A percentile compares a stretch with the other conserved stretches of the same genome.
Evolutionary conservation across 1,140 invertebrate genomes (phyloP).

Genomic region (Tribolium castaneum): DNA sequence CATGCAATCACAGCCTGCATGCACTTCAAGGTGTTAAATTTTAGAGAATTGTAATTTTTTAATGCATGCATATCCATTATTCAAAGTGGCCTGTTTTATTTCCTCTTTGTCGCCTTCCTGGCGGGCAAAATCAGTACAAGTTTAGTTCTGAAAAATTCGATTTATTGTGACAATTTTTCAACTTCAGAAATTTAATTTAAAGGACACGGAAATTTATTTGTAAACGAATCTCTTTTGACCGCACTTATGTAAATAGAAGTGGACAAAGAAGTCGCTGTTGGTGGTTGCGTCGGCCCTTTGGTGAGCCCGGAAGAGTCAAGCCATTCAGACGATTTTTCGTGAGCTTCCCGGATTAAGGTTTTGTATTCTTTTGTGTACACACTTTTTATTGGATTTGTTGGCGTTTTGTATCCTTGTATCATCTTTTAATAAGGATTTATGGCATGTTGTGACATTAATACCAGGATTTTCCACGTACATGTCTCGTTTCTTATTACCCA

Average conservation of each 20-base stretch:
- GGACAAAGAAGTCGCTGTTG: conserved; percentile 5
- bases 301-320: conserved; percentile 13
- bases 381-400: conserved; percentile 58
- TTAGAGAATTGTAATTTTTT: conserved; percentile 4
- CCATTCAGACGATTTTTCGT: conserved; percentile 42
- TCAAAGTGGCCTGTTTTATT: background rate
- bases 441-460: conserved; percentile 57
- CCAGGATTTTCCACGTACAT: conserved; percentile 47
- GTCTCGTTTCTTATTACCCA: background rate
- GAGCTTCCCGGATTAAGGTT: conserved; percentile 46
- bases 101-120: background rate
- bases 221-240: background rate
- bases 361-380: conserved; percentile 54
- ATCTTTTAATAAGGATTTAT: conserved; percentile 58
- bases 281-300: conserved; percentile 10
- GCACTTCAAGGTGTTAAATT: background rate
- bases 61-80: background rate
- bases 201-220: background rate
- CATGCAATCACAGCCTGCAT: conserved; percentile 5
- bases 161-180: background rate
- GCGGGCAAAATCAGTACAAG: background rate
- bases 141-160: background rate
- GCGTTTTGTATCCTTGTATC: conserved; percentile 53
- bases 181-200: background rate
- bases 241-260: background rate